phyloP scores from a whole-genome alignment of 2,113 vertebrate species.

The Scopus umbretta region DNA sequence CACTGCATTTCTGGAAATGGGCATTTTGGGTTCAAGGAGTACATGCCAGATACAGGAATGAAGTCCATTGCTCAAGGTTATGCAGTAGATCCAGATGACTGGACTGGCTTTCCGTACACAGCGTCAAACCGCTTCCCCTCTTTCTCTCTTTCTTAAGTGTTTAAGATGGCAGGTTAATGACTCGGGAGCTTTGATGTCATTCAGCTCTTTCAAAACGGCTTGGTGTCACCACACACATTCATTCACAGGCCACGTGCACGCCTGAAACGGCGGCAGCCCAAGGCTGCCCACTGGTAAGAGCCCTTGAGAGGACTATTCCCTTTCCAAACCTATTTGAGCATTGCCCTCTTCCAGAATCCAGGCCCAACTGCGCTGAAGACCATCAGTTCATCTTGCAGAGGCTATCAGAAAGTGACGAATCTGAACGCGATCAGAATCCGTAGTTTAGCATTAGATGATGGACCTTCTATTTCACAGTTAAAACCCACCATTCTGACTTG shows the following conservation, averaged over 20 bases:
- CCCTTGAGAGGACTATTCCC: neutral
- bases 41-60: neutral
- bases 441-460: neutral
- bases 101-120: neutral
- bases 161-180: neutral
- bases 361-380: neutral
- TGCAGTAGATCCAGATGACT: neutral
- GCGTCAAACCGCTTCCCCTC: neutral
- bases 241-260: fast-evolving
- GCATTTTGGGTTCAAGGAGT: neutral
- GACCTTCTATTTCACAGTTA: neutral
- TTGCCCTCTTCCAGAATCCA: neutral
- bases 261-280: neutral
- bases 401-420: neutral
- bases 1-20: neutral
- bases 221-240: neutral
- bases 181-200: neutral
- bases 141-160: neutral
- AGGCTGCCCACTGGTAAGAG: neutral
- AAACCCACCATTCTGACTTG: neutral
- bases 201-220: neutral
- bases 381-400: neutral
- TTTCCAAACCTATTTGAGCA: neutral
- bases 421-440: neutral
- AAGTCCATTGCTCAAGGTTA: neutral